Conservation (phyloP, 1,140 invertebrate genomes). For the Bombus difficillimus region DNA sequence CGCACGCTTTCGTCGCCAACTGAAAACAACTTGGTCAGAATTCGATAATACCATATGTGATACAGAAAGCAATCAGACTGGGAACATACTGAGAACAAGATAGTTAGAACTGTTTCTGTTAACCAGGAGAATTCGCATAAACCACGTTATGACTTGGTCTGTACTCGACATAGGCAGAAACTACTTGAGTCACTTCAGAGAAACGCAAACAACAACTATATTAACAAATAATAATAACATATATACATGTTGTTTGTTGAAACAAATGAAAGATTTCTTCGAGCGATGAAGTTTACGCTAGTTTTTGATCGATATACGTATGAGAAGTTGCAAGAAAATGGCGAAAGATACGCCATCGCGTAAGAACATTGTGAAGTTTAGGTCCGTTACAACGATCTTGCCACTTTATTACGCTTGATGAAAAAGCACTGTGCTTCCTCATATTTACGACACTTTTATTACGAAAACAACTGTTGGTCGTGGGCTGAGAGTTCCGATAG, state of each 20-base stretch:
- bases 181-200: not conserved
- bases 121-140: not conserved
- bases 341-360: too few species aligned
- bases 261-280: not conserved
- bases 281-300: not conserved
- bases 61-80: not conserved
- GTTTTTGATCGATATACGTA: not conserved
- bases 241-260: too few species aligned
- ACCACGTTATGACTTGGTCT: not conserved
- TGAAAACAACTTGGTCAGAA: too few species aligned
- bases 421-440: slow-evolving; percentile 28
- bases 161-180: not conserved
- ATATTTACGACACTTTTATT: slow-evolving; percentile 51
- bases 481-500: slow-evolving; percentile 2
- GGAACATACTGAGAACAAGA: not conserved
- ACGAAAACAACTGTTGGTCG: slow-evolving; percentile 43
- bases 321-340: not conserved
- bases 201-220: too few species aligned
- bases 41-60: not conserved
- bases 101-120: not conserved
- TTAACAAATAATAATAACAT: not conserved
- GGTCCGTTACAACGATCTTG: slow-evolving; percentile 14
- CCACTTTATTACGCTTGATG: slow-evolving; percentile 45
- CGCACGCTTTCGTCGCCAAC: too few species aligned
- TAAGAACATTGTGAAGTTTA: slow-evolving; percentile 22